Conservation (phyloP, 1,140 invertebrate species). For the Hestina assimilis region DNA sequence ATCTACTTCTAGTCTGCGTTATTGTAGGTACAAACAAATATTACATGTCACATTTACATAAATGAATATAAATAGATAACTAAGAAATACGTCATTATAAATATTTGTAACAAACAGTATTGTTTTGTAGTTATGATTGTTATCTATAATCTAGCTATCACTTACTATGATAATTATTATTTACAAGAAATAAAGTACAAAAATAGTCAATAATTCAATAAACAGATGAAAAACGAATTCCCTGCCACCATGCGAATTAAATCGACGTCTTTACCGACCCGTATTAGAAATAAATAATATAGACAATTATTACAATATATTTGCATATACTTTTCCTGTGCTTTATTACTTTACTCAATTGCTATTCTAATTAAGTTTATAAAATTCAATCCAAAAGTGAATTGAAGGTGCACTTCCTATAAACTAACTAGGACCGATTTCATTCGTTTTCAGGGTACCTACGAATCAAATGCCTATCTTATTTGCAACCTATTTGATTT, state of each 20-base stretch:
- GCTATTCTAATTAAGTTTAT: not conserved
- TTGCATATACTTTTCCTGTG: not conserved
- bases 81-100: not conserved
- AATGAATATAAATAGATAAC: conserved; percentile 14
- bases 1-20: conserved; percentile 28
- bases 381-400: not conserved
- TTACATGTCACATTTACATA: conserved; percentile 14
- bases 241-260: too few species aligned
- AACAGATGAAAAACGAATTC: too few species aligned
- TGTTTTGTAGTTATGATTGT: not conserved
- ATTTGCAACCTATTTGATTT: too few species aligned
- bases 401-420: not conserved
- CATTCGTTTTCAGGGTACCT: not conserved
- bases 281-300: too few species aligned
- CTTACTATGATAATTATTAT: not conserved
- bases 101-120: not conserved
- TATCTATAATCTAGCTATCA: not conserved
- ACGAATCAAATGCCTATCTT: too few species aligned
- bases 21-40: conserved; percentile 20
- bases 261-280: too few species aligned
- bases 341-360: not conserved
- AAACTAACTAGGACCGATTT: not conserved
- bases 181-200: not conserved
- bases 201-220: too few species aligned
- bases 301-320: not conserved